phyloP scores from a whole-genome alignment of 2,113 vertebrate genomes.

The Ciconia maguari region DNA sequence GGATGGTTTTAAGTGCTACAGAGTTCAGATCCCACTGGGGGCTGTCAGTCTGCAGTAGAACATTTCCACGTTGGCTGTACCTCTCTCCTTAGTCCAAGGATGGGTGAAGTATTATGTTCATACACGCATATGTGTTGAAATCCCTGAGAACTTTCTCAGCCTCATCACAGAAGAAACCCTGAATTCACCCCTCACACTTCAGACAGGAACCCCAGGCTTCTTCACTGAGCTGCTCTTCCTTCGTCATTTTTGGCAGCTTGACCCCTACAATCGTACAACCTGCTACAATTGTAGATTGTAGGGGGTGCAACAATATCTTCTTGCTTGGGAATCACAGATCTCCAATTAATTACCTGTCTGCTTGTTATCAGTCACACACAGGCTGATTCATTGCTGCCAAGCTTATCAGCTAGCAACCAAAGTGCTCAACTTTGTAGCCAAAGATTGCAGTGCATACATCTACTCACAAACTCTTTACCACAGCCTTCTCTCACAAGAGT shows the following conservation, averaged over 20 bases:
- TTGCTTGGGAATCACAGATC: background rate
- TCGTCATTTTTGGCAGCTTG: background rate
- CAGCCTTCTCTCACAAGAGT: background rate
- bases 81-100: background rate
- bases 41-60: background rate
- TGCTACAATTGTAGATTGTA: background rate
- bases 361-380: background rate
- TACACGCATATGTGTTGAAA: background rate
- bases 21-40: background rate
- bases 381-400: background rate
- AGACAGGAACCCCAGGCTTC: background rate
- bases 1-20: background rate
- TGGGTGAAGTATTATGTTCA: background rate
- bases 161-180: background rate
- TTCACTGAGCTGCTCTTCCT: background rate
- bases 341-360: background rate
- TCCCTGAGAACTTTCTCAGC: background rate
- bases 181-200: background rate
- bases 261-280: background rate
- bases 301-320: background rate
- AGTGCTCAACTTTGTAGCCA: background rate
- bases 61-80: background rate
- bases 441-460: background rate
- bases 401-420: background rate
- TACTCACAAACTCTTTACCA: background rate